Base-by-base conservation (phyloP, 2,113 vertebrate species). In the Empidonax traillii region DNA sequence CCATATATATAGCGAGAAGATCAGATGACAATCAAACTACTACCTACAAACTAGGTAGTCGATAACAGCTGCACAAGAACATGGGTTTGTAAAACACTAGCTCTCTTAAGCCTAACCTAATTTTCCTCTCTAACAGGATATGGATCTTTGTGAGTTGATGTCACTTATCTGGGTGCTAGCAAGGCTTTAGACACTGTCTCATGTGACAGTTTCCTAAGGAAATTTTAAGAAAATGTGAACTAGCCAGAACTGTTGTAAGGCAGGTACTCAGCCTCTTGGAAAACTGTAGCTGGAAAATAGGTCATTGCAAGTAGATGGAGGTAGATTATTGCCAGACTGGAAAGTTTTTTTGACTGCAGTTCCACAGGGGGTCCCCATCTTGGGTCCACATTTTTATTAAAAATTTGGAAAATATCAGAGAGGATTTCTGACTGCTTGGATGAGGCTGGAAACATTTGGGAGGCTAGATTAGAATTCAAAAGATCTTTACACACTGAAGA, bases 341-440 rank as follows among this genome's bases (percentile, higher is more conserved):
- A 73, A 86, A 58, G 37, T 58, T 88, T 86, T 46, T 79, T 90
- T 86, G 63, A 67, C 68, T 80, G 67, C 28, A 69, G 14, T 76
- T 85, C 75, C 79, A 77, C 11, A 11, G 71, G 51, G n/a, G 83
- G 55, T 80, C 85, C 85, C 39, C 9, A 5, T 86, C 63, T 74
- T 80, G 47, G 46, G 21, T 92, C 63, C 90, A 88, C 46, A 59
- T 62, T 83, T 92, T 76, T 80, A 71, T 88, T 88, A 91, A 90
- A 79, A 90, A 62, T 53, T 76, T 83, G n/a, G 59, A 83, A 83
- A 86, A 88, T 19, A 35, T 46, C 75, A 62, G 78, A 76, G 83
- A 51, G 61, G n/a, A 80, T 88, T 95, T 92, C 63, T 93, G n/a
- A 62, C 41, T 85, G 85, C 49, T 93, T 93, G 72, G 67, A 87